Base-by-base conservation (phyloP, 1,140 invertebrate genomes). In the Zaprionus tsacasi region DNA sequence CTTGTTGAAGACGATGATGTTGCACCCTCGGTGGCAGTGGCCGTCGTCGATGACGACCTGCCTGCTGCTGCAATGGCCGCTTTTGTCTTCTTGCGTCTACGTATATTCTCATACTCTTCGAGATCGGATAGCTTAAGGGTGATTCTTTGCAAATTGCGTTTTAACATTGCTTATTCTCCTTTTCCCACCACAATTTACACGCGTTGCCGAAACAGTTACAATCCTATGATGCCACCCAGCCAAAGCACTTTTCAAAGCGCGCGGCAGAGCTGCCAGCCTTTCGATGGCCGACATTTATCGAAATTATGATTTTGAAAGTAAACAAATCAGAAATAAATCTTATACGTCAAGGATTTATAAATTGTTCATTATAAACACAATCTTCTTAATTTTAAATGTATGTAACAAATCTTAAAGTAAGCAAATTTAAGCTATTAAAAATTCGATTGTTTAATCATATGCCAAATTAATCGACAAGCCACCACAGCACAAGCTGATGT, bases 121-220 rank as follows among this genome's bases (percentile, higher is more conserved):
- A 87, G 64, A 54, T 87, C 82, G 10, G 77, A 64, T 6, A 87
- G 30, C 25, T 77, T 83, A 0, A 87, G 57, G 2, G 66, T 67
- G 11, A 87, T 87, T 7, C 35, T 71, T 52, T 87, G 82, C 13
- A 87, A 43, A 13, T 88, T 66, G 13, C 82, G 82, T 43, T 75
- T 87, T 0, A 88, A 17, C 82, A 87, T 87, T 0, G 13, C 21
- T 13, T 27, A 1, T 10, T 21, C n/a, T 27, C 6, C 5, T 45
- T 72, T 59, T 52, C n/a, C 27, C 11, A 33, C 40, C 11, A 40
- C 8, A 57, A 48, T 38, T 27, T 60, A 1, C 40, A 15, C n/a
- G 54, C 38, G 13, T 25, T 27, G 40, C 0, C 63, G 40, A 70
- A 74, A 75, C 72, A 75, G 72, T 75, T 70, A 75, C 21, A 75